Conservation (phyloP, 2,888 invertebrate genomes). For the Leptopilina myrica region DNA sequence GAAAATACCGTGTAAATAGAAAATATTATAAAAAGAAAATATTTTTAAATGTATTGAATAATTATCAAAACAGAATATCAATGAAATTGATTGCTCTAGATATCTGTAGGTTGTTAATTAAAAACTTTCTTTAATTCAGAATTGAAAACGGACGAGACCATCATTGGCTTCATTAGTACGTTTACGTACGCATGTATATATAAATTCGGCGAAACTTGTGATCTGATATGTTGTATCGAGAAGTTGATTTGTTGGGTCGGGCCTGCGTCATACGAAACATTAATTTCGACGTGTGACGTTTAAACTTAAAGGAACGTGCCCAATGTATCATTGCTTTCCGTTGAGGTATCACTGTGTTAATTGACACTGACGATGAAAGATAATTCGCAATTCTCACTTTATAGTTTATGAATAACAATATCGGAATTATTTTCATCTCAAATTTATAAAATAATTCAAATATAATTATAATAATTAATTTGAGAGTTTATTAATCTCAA, state of each 20-base stretch:
- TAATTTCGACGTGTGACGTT: conserved; percentile 7
- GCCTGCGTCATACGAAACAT: conserved; percentile 12
- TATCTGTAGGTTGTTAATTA: conserved; percentile 4
- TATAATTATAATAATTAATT: no score
- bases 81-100: background rate
- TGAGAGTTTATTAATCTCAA: no score
- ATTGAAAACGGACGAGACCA: background rate
- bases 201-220: conserved; percentile 10
- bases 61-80: no score
- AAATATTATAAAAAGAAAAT: no score
- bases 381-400: background rate
- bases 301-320: background rate
- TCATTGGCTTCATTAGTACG: conserved; percentile 4
- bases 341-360: background rate
- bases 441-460: no score
- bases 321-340: background rate
- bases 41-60: no score
- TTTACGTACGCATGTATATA: background rate
- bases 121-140: conserved; percentile 14
- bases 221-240: conserved; percentile 16
- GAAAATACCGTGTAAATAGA: no score
- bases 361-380: conserved; percentile 22
- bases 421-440: no score
- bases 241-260: background rate
- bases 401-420: no score